Evolutionary conservation across 2,888 invertebrate species (phyloP).

Genomic region (Homarus gammarus): DNA sequence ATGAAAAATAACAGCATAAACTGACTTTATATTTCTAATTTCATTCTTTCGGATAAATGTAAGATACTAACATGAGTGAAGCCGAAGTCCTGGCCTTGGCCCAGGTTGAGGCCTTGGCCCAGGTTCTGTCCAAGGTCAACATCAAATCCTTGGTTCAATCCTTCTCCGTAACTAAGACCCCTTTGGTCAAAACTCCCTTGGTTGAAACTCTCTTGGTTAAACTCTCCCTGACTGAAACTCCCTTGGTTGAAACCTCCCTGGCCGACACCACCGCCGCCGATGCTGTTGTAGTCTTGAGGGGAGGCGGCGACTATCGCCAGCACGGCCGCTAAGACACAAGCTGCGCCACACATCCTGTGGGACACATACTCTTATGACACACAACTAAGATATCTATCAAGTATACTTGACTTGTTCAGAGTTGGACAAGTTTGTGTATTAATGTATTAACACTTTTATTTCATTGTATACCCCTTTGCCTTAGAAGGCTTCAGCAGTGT

Average conservation of each 20-base stretch:
- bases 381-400: too few relatives aligned
- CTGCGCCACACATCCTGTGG: neutral
- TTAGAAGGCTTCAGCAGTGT: too few relatives aligned
- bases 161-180: neutral
- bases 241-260: neutral
- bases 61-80: conserved; percentile 10
- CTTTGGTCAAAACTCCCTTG: neutral
- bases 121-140: neutral
- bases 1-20: neutral
- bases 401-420: too few relatives aligned
- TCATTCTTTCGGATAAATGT: neutral
- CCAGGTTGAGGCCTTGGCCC: neutral
- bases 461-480: too few relatives aligned
- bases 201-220: neutral
- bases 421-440: too few relatives aligned
- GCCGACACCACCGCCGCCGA: neutral
- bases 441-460: too few relatives aligned
- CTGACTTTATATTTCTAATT: neutral
- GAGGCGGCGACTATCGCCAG: neutral
- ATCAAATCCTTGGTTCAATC: neutral
- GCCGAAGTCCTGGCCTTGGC: conserved; percentile 26
- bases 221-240: neutral
- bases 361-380: too few relatives aligned
- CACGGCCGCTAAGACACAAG: neutral
- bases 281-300: neutral